Base-by-base conservation (phyloP, 1,140 invertebrate species). In the Pseudomyrmex gracilis region DNA sequence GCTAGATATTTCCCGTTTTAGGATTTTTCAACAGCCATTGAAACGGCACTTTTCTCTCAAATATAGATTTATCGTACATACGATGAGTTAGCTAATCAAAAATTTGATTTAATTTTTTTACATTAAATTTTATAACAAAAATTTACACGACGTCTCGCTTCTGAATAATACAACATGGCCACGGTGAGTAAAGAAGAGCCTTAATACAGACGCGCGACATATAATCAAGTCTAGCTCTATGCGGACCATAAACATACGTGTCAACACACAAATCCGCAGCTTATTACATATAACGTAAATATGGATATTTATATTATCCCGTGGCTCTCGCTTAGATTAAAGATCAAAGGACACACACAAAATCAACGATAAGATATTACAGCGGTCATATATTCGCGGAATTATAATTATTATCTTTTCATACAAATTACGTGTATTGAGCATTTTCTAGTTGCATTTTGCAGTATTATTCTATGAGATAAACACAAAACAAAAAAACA, bases 141-240 rank as follows among this genome's bases (percentile, higher is more conserved):
- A n/a, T 45, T 5, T 45, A 45, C 17, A 45, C 13, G 22, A 45
- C 22, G 22, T 64, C 15, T 45, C 61, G 49, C 1, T 34, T 5
- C 34, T 7, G 34, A 34, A 34, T 34, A 34, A 0, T 34, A 34
- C 34, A 34, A 7, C 7, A 5, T 34, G 5, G 3, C 34, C 34
- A 5, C 34, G 5, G 34, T 34, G 34, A 34, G 34, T 34, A 34
- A 34, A 34, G 34, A 34, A 34, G 34, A 34, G 34, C 34, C 68
- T 78, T 78, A 68, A 55, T 78, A 57, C 51, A 57, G n/a, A 9
- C 74, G 5, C 13, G n/a, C 10, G 63, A 68, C 51, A 24, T 24
- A 68, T 78, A 78, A 78, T 68, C 74, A 68, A 68, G 13, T 13
- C 2, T 68, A n/a, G 9, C 34, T 63, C 68, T 77, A 57, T 24